Base-by-base conservation (phyloP, 2,797 vertebrate genomes). In the Percopsis omiscomaycus region DNA sequence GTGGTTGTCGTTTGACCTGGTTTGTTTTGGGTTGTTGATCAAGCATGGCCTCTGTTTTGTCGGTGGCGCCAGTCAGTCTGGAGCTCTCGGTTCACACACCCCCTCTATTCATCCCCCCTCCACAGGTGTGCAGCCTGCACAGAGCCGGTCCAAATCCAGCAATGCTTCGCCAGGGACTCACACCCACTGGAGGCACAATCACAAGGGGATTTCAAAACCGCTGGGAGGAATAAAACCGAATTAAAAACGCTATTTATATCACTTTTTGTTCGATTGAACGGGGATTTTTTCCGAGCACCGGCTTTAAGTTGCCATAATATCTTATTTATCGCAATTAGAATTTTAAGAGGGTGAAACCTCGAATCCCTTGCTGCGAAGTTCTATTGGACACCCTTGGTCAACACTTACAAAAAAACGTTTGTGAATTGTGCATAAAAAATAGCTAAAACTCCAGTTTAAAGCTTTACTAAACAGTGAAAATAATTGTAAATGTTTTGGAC, bases 1-100 rank as follows among this genome's bases (percentile, higher is more conserved):
- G 88, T 69, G 90, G 84, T 93, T 92, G 94, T 93, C 93, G 94
- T 94, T 92, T 93, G 95, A 94, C 94, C 94, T 79, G 94, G 94
- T 94, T 94, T 96, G 95, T 96, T 97, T 96, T 92, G 95, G 95
- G 92, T 95, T 97, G 96, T 95, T 96, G 95, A 96, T 97, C 94
- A 95, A 96, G 95, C 95, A 92, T 95, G 95, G 94, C 93, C 93
- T 92, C 89, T 94, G 95, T 95, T 94, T 91, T 94, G 94, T 94
- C 83, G 91, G 90, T 93, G 95, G 96, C 94, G 95, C 96, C 96
- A 95, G 94, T 92, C 92, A 94, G 96, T 98, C 96, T 97, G 93
- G 93, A 92, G 93, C 92, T 88, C 79, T 80, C 91, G 89, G 93
- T 94, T 97, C 95, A 95, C 94, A 94, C 93, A 91, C 92, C 92